phyloP scores from a whole-genome alignment of 2,113 vertebrate species.

The Neoarius graeffei region DNA sequence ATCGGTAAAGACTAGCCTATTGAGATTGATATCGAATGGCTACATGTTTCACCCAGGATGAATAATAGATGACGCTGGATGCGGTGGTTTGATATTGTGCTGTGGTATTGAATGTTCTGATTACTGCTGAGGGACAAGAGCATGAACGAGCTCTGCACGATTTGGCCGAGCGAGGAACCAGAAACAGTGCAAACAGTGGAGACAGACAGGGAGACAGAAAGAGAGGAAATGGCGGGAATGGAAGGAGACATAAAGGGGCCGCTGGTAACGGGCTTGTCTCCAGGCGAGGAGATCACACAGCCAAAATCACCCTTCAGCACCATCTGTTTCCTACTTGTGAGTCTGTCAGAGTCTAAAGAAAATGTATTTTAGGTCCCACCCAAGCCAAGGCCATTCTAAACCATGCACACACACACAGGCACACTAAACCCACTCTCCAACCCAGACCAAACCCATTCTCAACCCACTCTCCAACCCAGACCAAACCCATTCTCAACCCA shows the following conservation, averaged over 20 bases:
- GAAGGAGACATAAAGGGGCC: slow-evolving; percentile 20
- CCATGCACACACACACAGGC: background rate
- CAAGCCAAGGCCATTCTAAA: background rate
- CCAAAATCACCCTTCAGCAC: slow-evolving; percentile 45
- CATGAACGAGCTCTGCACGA: background rate
- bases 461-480: background rate
- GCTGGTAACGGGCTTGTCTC: slow-evolving; percentile 31
- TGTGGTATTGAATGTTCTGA: slow-evolving; percentile 34
- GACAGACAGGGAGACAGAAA: slow-evolving; percentile 17
- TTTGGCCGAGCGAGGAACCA: background rate
- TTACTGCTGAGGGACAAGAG: slow-evolving; percentile 21
- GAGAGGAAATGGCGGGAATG: slow-evolving; percentile 28
- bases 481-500: background rate
- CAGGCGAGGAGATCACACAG: slow-evolving; percentile 32
- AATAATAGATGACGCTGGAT: slow-evolving; percentile 46
- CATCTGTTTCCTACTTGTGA: slow-evolving; percentile 53
- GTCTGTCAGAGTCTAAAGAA: slow-evolving; percentile 22
- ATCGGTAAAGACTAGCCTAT: slow-evolving; percentile 12
- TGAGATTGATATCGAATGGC: slow-evolving; percentile 45
- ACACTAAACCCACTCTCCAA: background rate
- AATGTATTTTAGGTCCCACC: background rate
- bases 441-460: background rate
- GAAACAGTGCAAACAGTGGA: slow-evolving; percentile 18
- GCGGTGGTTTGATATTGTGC: slow-evolving; percentile 46
- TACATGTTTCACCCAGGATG: slow-evolving; percentile 35